Conservation (phyloP, 2,888 invertebrate species). For the Caenorhabditis japonica region DNA sequence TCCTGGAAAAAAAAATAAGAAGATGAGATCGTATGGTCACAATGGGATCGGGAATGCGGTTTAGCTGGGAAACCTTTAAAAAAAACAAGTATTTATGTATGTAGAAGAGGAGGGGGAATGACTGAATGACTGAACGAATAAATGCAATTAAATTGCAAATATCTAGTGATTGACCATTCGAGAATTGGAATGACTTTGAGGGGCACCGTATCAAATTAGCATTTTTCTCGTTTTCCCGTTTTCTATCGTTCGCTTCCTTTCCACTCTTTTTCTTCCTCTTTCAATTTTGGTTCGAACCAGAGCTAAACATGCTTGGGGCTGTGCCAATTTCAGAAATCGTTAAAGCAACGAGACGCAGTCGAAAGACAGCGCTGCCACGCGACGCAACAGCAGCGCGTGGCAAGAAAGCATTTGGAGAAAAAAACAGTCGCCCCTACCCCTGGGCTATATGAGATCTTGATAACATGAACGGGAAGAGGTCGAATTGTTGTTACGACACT, state of each 20-base stretch:
- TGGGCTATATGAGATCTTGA: too few species aligned
- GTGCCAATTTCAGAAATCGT: too few species aligned
- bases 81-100: not conserved
- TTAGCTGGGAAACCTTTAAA: not conserved
- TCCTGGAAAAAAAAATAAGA: conserved; percentile 54
- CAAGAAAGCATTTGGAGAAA: too few species aligned
- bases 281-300: too few species aligned
- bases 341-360: too few species aligned
- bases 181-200: too few species aligned
- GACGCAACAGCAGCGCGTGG: too few species aligned
- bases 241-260: not conserved
- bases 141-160: conserved; percentile 31
- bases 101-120: not conserved
- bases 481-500: too few species aligned
- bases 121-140: not conserved
- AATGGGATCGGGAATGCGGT: not conserved
- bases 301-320: too few species aligned
- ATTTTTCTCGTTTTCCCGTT: conserved; percentile 24
- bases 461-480: too few species aligned
- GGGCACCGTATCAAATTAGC: conserved; percentile 51
- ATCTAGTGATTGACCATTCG: conserved; percentile 40
- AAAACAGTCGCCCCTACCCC: too few species aligned
- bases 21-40: not conserved
- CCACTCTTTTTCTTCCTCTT: not conserved
- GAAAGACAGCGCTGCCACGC: too few species aligned